Percentiles rank a stretch among this genome's conserved stretches.
phyloP scores from a whole-genome alignment of 1,140 invertebrate genomes.

The Carposina sasakii region DNA sequence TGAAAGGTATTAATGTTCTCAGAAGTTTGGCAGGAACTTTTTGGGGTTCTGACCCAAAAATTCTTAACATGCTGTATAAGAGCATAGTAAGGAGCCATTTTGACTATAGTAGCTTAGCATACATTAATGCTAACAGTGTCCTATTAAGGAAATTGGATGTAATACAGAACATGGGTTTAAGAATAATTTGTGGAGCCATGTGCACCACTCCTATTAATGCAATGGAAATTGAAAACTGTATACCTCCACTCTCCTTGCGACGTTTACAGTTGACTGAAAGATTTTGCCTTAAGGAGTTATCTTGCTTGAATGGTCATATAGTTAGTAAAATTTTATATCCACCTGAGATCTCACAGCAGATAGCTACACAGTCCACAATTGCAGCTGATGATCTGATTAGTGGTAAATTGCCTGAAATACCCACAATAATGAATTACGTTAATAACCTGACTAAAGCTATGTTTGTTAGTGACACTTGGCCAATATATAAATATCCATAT shows the following conservation, averaged over 20 bases:
- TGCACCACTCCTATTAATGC: conserved; percentile 1
- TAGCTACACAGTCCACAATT: not conserved
- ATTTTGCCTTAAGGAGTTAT: conserved; percentile 3
- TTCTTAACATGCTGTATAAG: conserved; percentile 8
- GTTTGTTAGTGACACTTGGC: too few species aligned
- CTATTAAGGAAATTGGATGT: conserved; percentile 8
- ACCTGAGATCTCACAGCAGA: too few species aligned
- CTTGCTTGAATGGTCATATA: not conserved
- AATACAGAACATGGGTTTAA: conserved; percentile 2
- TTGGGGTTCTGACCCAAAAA: conserved; percentile 13
- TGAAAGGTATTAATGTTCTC: conserved; percentile 6
- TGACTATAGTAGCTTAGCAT: not conserved
- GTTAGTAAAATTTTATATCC: not conserved
- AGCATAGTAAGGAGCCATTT: not conserved
- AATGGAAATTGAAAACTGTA: conserved; percentile 1
- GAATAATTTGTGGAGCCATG: conserved; percentile 5
- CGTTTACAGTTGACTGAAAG: not conserved
- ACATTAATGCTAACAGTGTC: not conserved
- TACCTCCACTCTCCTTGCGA: not conserved
- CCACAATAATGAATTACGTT: not conserved
- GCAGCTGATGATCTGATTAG: not conserved
- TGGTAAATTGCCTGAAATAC: not conserved
- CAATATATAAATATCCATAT: not conserved
- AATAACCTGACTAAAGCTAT: not conserved
- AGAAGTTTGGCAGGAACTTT: conserved; percentile 9